Percentiles rank a stretch among this genome's conserved stretches.
Conservation (phyloP, 92 coral and sea anemone species). For the Palythoa grandiflora region DNA sequence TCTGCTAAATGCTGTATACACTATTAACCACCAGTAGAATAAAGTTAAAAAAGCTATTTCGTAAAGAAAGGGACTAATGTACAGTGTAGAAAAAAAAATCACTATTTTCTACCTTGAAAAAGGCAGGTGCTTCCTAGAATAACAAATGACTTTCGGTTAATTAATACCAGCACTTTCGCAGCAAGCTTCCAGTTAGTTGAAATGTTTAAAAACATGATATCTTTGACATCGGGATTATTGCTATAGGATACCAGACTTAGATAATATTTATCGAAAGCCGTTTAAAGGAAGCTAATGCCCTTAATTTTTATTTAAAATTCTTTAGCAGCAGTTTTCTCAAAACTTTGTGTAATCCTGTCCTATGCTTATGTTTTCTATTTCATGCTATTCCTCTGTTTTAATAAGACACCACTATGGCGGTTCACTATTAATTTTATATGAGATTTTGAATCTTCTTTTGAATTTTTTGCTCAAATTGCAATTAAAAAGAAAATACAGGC, state of each 20-base stretch:
- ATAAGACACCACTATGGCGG: not conserved
- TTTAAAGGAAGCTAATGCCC: not conserved
- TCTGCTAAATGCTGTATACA: too few species aligned
- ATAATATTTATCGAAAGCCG: not conserved
- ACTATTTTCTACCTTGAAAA: not conserved
- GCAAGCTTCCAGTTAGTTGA: not conserved
- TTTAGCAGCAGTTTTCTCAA: not conserved
- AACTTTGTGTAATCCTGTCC: not conserved
- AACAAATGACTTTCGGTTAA: not conserved
- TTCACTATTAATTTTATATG: not conserved
- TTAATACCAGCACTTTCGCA: not conserved
- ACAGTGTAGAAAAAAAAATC: not conserved
- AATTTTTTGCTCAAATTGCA: not conserved
- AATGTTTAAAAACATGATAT: not conserved
- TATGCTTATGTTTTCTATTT: not conserved
- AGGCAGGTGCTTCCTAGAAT: conserved; percentile 1
- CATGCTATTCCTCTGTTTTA: not conserved
- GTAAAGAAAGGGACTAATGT: not conserved
- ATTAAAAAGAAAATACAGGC: not conserved
- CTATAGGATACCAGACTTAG: not conserved
- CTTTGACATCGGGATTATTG: not conserved
- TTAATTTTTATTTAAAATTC: not conserved
- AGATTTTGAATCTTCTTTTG: not conserved
- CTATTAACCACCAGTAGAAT: not conserved
- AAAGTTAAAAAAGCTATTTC: not conserved